These are phyloP conservation scores for Aurelia aurita DNA, from an alignment of 30 jellyfish, hydroid and myxozoan genomes.

Conservation along the genomic window DNA sequence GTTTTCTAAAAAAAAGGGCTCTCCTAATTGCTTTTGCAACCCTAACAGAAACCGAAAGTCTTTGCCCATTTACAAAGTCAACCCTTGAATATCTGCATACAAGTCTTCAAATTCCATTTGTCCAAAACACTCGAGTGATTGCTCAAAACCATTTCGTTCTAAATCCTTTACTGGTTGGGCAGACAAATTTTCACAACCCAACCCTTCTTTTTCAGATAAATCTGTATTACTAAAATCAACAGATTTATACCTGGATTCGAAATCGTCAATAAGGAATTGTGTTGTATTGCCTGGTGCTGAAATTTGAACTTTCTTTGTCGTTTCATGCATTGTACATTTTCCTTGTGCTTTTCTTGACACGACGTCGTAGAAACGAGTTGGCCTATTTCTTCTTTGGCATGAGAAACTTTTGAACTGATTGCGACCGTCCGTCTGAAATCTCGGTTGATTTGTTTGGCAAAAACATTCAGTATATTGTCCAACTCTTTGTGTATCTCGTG, in stretches of 20 bases:
- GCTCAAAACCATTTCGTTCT: neutral
- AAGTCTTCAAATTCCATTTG: slow-evolving; percentile 7
- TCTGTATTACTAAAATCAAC: slow-evolving; percentile 29
- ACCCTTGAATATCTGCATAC: neutral
- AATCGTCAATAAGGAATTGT: slow-evolving; percentile 57
- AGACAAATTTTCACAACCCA: too few relatives aligned
- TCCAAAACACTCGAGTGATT: neutral
- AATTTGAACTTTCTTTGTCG: slow-evolving; percentile 1
- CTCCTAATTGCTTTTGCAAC: too few relatives aligned
- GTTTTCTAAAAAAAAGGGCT: too few relatives aligned
- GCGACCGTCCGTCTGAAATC: too few relatives aligned
- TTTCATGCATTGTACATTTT: neutral
- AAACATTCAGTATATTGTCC: too few relatives aligned
- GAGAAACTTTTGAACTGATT: neutral
- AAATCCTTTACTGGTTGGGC: neutral
- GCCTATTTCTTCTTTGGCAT: neutral
- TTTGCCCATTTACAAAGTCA: too few relatives aligned
- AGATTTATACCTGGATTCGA: slow-evolving; percentile 54
- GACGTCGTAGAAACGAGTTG: neutral
- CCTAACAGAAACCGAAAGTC: too few relatives aligned
- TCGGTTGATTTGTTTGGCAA: too few relatives aligned
- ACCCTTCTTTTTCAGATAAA: neutral
- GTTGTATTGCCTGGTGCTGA: slow-evolving; percentile 66
- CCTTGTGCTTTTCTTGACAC: too few relatives aligned
- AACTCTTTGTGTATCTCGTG: too few relatives aligned